Evolutionary conservation across 2,113 vertebrate species (phyloP), one percentile per base, ranked within the genome.

Genomic region (Scophthalmus maximus): DNA sequence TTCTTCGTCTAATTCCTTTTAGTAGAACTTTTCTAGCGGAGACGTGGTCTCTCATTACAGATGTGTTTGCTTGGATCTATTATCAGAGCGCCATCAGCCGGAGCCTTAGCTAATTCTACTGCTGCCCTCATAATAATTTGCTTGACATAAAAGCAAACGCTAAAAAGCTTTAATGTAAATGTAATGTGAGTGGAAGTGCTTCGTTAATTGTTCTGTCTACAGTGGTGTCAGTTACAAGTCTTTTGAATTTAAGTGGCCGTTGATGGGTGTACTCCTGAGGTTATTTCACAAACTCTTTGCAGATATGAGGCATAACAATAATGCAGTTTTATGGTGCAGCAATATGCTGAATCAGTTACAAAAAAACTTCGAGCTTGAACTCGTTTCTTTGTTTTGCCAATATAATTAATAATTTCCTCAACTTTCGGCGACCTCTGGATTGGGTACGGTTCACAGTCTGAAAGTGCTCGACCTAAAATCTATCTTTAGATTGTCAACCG

Each of bases 41-140:
- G 29, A 73, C 22, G 56, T 3, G 2, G 15, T 69, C 58, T 79
- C 71, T 67, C 25, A 79, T 81, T 76, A 67, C 56, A 67, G 51
- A 30, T 36, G 18, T 67, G 69, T 79, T 79, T 79, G 56, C 64
- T 67, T 15, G 40, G 51, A 81, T 78, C 76, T 73, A 74, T 82
- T 63, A 82, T 58, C 59, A 56, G 36, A 18, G 17, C 72, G 27
- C 68, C 47, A 71, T 74, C 69, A 63, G 53, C 36, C 61, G 65
- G 32, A 73, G 66, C 38, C 18, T 8, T 34, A 79, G 78, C 67
- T 83, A 17, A 85, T 76, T 52, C 81, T 55, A 75, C 53, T 67
- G 76, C 80, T 78, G 80, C 78, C 47, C 76, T 88, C 70, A 86
- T 85, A 67, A 59, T 72, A 71, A 83, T 82, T 76, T 74, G 58